These are phyloP conservation scores for Pseudomugil tenellus DNA, from an alignment of 2,797 vertebrate genomes.

Conservation along the genomic window DNA sequence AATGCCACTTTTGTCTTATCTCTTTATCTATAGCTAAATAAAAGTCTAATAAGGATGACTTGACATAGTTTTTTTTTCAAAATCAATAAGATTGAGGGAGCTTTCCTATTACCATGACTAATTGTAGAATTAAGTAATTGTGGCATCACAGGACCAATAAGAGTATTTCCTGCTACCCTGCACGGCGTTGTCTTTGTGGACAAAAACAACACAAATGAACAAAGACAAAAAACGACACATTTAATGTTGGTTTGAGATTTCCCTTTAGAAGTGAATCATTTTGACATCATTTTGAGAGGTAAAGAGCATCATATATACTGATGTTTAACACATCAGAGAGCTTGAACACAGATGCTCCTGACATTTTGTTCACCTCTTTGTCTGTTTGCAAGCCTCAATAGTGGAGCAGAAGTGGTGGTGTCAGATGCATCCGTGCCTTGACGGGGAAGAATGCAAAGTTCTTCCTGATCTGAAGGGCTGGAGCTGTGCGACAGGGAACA, in stretches of 20 bases:
- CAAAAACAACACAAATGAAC: no score
- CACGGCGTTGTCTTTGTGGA: neutral
- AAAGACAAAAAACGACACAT: no score
- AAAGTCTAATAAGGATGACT: no score
- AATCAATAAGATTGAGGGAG: no score
- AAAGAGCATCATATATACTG: neutral
- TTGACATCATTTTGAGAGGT: neutral
- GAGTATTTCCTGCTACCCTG: neutral
- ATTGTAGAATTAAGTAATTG: no score
- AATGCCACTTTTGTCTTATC: no score
- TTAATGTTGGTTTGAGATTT: no score
- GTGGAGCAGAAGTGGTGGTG: constrained; percentile 99
- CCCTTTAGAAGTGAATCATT: no score
- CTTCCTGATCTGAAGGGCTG: constrained; percentile 97
- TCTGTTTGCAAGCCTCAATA: constrained; percentile 88
- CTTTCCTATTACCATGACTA: no score
- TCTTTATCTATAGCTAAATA: no score
- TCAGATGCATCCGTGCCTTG: constrained; percentile 98
- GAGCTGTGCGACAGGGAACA: constrained; percentile 98
- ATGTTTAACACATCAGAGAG: neutral
- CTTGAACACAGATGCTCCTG: neutral
- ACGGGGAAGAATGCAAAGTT: constrained; percentile 98
- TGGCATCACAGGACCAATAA: neutral
- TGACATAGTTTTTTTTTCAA: no score
- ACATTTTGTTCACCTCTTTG: constrained; percentile 6